phyloP scores from a whole-genome alignment of 2,888 invertebrate species.

The Eristalinus aeneus region DNA sequence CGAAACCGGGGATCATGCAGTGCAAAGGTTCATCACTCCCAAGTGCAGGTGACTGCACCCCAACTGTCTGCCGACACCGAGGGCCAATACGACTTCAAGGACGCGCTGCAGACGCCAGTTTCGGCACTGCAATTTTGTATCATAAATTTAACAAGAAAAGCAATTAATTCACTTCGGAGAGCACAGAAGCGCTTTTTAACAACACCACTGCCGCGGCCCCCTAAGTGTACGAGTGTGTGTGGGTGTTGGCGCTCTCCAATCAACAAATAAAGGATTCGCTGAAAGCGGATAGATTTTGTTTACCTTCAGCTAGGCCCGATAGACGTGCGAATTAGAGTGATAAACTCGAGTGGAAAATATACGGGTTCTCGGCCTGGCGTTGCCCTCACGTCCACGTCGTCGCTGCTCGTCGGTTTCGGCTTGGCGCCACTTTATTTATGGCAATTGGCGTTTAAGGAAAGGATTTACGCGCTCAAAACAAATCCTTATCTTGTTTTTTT shows the following conservation, averaged over 20 bases:
- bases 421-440: constrained; percentile 67
- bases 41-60: constrained; percentile 25
- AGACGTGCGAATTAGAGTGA: constrained; percentile 66
- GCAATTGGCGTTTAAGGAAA: constrained; percentile 61
- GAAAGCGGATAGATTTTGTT: constrained; percentile 50
- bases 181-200: constrained; percentile 44
- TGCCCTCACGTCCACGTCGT: constrained; percentile 3
- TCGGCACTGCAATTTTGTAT: constrained; percentile 55
- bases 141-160: constrained; percentile 62
- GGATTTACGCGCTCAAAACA: constrained; percentile 50
- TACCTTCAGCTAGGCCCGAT: constrained; percentile 61
- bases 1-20: constrained; percentile 57
- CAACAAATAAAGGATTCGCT: constrained; percentile 28
- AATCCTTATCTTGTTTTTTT: constrained; percentile 58
- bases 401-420: constrained; percentile 14
- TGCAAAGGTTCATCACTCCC: constrained; percentile 51
- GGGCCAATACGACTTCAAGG: constrained; percentile 29
- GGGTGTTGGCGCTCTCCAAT: background rate
- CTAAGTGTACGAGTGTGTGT: background rate
- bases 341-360: constrained; percentile 55
- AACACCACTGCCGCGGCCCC: constrained; percentile 21
- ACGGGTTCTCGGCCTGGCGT: constrained; percentile 40
- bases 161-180: constrained; percentile 51
- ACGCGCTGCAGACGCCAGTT: background rate
- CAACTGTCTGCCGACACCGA: constrained; percentile 1